Evolutionary conservation across 1,140 invertebrate species (phyloP).

Genomic region (Scaptomyza montana): DNA sequence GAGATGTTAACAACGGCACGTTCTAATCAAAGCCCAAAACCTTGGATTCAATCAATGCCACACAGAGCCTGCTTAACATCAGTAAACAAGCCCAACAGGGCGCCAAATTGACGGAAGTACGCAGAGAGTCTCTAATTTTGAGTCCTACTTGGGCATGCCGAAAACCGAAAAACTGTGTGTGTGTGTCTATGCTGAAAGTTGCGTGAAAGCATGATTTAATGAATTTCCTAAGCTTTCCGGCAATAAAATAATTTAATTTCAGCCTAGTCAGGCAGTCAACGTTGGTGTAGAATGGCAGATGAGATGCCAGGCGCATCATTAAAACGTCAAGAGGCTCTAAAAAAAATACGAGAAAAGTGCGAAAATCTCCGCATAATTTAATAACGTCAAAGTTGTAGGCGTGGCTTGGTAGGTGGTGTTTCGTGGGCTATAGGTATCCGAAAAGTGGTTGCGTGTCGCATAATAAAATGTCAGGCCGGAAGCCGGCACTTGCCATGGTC

Average conservation of each 20-base stretch:
- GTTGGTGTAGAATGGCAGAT: not conserved
- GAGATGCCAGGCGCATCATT: conserved; percentile 61
- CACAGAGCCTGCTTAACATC: conserved; percentile 41
- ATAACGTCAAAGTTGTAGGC: conserved; percentile 63
- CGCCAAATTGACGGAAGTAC: conserved; percentile 35
- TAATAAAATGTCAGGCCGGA: conserved; percentile 61
- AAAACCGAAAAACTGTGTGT: conserved; percentile 50
- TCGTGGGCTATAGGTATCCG: conserved; percentile 33
- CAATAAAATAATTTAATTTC: conserved; percentile 81
- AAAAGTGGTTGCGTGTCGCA: conserved; percentile 60
- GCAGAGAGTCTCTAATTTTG: conserved; percentile 31
- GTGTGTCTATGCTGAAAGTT: conserved; percentile 64
- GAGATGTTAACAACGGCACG: conserved; percentile 61
- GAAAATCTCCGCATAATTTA: conserved; percentile 79
- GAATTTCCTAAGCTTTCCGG: conserved; percentile 66
- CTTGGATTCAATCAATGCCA: conserved; percentile 39
- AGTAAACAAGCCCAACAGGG: conserved; percentile 23
- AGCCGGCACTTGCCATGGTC: conserved; percentile 34
- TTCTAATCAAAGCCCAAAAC: conserved; percentile 52
- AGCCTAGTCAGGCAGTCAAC: conserved; percentile 34
- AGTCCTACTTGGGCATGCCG: conserved; percentile 31
- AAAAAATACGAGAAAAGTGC: conserved; percentile 24
- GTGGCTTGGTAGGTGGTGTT: not conserved
- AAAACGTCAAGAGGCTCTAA: conserved; percentile 72
- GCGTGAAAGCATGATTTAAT: conserved; percentile 71